Evolutionary conservation across 2,113 vertebrate species (phyloP), one percentile per base, ranked within the genome.

Genomic region (Copsychus sechellarum): DNA sequence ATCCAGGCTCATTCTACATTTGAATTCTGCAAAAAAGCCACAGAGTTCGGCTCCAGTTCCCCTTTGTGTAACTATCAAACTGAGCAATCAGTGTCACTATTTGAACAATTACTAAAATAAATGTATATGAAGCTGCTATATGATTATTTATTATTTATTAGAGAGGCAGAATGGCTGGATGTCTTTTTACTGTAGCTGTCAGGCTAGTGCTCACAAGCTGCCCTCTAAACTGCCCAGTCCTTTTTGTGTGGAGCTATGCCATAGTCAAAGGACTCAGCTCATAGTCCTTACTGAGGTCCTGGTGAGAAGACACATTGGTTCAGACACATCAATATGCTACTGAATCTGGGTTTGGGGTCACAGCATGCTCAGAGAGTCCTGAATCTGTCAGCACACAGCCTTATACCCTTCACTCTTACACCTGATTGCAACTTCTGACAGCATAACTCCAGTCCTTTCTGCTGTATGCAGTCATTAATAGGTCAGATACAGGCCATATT

Each of bases 41-140:
- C 10, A 33, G 34, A 73, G 19, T 82, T 91, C 54, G 80, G 21
- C 56, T 85, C 29, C 65, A 85, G 45, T 64, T 82, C 8, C 16
- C 19, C 42, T 81, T 93, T 90, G 33, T 73, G 33, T 67, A 80
- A 81, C 42, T 62, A 65, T 40, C 54, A 82, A 80, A 83, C 56
- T 70, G 60, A 92, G 64, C 64, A 94, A 91, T 88, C 85, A 94
- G 26, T 87, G 74, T 56, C 67, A 86, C 74, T 89, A 12, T 82
- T 92, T 78, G 67, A 82, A 90, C 64, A 92, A 83, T 92, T 62
- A 40, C 79, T 71, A 86, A 92, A 94, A 92, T 89, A 94, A 90
- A 54, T 64, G 1, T 72, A 34, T 62, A 71, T 42, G 67, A 94
- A 94, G 47, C 57, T 85, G 38, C 66, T 87, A 61, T 45, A 51